Evolutionary conservation across 2,113 vertebrate genomes (phyloP).

Genomic region (Odobenus rosmarus): DNA sequence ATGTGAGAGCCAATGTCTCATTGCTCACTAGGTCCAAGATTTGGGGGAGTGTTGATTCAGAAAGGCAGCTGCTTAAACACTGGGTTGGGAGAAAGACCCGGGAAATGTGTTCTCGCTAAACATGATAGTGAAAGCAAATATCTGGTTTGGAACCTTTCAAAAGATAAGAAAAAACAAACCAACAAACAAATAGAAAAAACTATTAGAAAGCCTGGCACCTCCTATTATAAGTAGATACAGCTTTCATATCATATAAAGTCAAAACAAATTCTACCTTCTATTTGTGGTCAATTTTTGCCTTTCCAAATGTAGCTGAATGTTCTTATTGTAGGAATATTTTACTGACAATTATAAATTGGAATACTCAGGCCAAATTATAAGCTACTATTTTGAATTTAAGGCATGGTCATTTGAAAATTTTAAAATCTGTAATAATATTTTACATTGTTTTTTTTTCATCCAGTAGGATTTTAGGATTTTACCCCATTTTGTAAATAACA

Average conservation of each 20-base stretch:
- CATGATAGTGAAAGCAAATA: background rate
- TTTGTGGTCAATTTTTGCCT: background rate
- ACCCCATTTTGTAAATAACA: background rate
- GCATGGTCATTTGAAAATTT: background rate
- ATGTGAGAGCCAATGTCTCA: background rate
- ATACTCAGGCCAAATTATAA: conserved; percentile 23
- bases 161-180: background rate
- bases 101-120: background rate
- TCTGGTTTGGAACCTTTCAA: background rate
- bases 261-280: background rate
- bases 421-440: conserved; percentile 15
- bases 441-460: conserved; percentile 36
- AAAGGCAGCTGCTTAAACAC: background rate
- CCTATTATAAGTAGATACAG: background rate
- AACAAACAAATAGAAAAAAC: background rate
- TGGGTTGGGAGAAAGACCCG: background rate
- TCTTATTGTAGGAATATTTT: background rate
- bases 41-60: background rate
- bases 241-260: background rate
- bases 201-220: background rate
- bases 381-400: background rate
- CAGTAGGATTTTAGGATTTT: conserved; percentile 8
- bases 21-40: background rate
- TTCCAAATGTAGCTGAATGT: background rate
- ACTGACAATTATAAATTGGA: conserved; percentile 35